Base-by-base conservation (phyloP, 2,888 invertebrate genomes). In the Digitonthophagus gazella region DNA sequence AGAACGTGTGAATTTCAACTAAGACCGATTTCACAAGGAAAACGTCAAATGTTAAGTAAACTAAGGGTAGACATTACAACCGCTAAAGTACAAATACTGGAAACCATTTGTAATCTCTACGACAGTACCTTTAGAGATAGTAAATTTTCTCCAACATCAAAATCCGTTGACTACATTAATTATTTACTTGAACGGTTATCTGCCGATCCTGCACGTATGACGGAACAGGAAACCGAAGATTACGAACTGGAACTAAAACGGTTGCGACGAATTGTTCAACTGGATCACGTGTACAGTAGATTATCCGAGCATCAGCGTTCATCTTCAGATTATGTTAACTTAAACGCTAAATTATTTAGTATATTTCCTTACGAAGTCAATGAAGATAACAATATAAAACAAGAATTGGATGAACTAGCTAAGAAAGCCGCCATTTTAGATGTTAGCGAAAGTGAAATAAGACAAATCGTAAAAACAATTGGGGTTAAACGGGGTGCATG, bases 401-500 rank as follows among this genome's bases (percentile, higher is more conserved):
- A 72, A 15, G 64, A 72, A 14, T 70, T 78, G 3, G 56, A 68
- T 11, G 69, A 76, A n/a, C n/a, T n/a, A n/a, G n/a, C n/a, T 61
- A 65, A 67, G 58, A 44, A 77, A 6, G 72, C 72, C 20, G 67
- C 66, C 19, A n/a, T n/a, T n/a, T 63, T 79, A 14, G 75, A 71
- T n/a, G 74, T 86, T 19, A 78, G 81, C 0, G 81, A 84, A 1
- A 72, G 74, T 4, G 89, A 90, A 77, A 81, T 85, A 56, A 75
- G 78, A 15, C 77, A 87, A 81, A 86, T 91, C 63, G 84, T 89
- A 0, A 75, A 78, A 74, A 90, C 89, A 0, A 84, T 90, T 72
- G 85, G 84, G 0, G 75, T 88, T 20, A 80, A 77, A 58, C 82
- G 84, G 63, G 91, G 90, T 0, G 88, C 88, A 75, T 92, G 92